Evolutionary conservation across 2,113 vertebrate species (phyloP).

Genomic region (Steatornis caripensis): DNA sequence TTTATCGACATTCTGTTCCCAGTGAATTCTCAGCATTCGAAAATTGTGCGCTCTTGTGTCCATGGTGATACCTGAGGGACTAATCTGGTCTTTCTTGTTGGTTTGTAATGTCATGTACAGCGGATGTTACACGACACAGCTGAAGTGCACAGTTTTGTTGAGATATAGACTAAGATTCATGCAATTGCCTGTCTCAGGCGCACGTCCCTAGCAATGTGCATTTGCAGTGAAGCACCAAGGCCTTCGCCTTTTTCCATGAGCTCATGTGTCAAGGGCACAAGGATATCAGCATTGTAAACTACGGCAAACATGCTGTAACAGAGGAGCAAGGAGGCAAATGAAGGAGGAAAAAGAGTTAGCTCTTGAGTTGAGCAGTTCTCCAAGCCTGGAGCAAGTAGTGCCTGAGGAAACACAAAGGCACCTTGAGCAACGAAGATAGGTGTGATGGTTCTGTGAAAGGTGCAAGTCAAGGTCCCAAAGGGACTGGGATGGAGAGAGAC

Average conservation of each 20-base stretch:
- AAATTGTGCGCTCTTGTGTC: not conserved
- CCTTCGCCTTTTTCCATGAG: not conserved
- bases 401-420: not conserved
- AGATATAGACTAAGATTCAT: not conserved
- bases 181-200: fast-evolving
- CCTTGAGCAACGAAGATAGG: not conserved
- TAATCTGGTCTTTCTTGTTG: not conserved
- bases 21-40: not conserved
- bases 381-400: not conserved
- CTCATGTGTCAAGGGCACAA: not conserved
- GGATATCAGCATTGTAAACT: not conserved
- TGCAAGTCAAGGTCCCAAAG: not conserved
- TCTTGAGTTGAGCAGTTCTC: not conserved
- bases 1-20: not conserved
- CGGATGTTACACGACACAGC: not conserved
- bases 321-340: not conserved
- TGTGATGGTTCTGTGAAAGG: not conserved
- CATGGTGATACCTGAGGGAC: not conserved
- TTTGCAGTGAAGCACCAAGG: not conserved
- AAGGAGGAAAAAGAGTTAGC: not conserved
- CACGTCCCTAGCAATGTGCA: fast-evolving
- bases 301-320: not conserved
- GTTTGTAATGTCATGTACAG: not conserved
- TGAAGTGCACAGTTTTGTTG: not conserved
- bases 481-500: not conserved